phyloP scores from a whole-genome alignment of 2,888 invertebrate genomes.

The Callinectes sapidus region DNA sequence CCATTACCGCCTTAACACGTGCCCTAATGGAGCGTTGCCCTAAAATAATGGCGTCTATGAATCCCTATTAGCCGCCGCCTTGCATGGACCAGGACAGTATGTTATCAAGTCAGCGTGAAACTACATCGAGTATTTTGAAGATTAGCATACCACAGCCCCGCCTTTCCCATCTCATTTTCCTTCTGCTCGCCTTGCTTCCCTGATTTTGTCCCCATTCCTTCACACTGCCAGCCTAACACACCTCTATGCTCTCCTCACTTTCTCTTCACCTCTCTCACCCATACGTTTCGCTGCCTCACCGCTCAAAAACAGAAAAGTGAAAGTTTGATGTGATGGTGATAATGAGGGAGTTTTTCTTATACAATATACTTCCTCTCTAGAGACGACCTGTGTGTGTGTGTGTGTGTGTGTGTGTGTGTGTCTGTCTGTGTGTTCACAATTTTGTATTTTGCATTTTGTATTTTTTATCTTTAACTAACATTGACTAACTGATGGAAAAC shows the following conservation, averaged over 20 bases:
- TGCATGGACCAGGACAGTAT: conserved; percentile 35
- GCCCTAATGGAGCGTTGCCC: conserved; percentile 45
- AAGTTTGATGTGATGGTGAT: not conserved
- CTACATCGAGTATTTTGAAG: conserved; percentile 40
- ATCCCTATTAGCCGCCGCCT: conserved; percentile 42
- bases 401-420: not conserved
- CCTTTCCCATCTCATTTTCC: not conserved
- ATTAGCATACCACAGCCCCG: conserved; percentile 30
- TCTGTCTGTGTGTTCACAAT: not conserved
- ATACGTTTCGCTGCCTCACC: not conserved
- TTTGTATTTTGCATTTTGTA: too few relatives aligned
- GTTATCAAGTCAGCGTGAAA: conserved; percentile 36
- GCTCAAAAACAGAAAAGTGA: not conserved
- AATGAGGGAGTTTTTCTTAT: not conserved
- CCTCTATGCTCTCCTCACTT: not conserved
- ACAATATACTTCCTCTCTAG: not conserved
- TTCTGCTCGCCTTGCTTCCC: not conserved
- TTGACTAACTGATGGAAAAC: too few relatives aligned
- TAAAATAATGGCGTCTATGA: conserved; percentile 42
- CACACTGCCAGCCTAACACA: not conserved
- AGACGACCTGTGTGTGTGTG: not conserved
- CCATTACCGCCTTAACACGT: conserved; percentile 51
- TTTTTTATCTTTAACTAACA: too few relatives aligned
- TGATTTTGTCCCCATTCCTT: not conserved
- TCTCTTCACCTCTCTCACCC: not conserved